A percentile compares a stretch with the other conserved stretches of the same genome.
Evolutionary conservation across 2,888 invertebrate genomes (phyloP).

Genomic region (Ellobium chinense): DNA sequence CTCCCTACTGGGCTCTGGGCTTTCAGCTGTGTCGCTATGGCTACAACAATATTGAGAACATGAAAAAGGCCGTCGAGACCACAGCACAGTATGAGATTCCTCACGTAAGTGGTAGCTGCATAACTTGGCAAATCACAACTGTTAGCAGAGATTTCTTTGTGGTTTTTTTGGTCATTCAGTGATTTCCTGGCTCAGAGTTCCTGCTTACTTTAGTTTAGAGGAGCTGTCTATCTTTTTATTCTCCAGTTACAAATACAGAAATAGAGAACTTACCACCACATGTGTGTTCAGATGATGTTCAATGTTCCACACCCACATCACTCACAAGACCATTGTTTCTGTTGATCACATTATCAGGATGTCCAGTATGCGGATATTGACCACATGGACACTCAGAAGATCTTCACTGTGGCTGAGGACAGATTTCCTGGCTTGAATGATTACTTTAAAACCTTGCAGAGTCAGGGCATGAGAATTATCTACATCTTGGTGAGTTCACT

Average conservation of each 20-base stretch:
- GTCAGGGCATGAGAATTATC: constrained; percentile 71
- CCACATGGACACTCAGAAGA: constrained; percentile 70
- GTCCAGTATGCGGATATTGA: constrained; percentile 77
- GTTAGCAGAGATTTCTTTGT: too few relatives aligned
- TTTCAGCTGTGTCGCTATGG: constrained; percentile 90
- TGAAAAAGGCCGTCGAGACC: constrained; percentile 71
- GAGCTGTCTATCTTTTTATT: too few relatives aligned
- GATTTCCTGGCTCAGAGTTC: too few relatives aligned
- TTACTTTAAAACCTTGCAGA: constrained; percentile 68
- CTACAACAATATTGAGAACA: constrained; percentile 69
- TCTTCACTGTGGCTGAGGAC: constrained; percentile 71
- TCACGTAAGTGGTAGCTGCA: constrained; percentile 67
- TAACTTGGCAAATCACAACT: too few relatives aligned
- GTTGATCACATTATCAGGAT: constrained; percentile 70
- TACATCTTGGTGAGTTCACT: constrained; percentile 75
- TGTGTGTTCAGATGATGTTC: too few relatives aligned
- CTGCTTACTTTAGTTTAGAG: too few relatives aligned
- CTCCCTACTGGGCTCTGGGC: constrained; percentile 93
- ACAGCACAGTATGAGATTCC: constrained; percentile 74
- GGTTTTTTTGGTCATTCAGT: too few relatives aligned
- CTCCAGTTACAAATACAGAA: too few relatives aligned
- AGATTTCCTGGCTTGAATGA: constrained; percentile 67
- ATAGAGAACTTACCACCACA: too few relatives aligned
- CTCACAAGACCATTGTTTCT: too few relatives aligned
- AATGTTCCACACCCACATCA: too few relatives aligned